Conservation (phyloP, 2,797 vertebrate species). For the Alauda arvensis region DNA sequence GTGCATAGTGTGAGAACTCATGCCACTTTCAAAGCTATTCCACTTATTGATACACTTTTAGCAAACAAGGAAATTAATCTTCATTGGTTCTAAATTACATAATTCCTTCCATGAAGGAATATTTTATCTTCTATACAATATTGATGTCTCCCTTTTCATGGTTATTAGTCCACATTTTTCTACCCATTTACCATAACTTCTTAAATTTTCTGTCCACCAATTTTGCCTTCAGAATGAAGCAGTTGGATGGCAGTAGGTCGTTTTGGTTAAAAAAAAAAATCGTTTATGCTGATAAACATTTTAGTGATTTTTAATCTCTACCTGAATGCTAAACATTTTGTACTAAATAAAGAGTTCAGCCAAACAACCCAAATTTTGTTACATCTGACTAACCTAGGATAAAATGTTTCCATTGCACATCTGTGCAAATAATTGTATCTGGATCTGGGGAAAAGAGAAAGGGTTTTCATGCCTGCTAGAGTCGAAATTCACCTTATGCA, state of each 20-base stretch:
- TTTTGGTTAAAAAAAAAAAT: background rate
- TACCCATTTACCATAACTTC: too few relatives aligned
- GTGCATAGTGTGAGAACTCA: background rate
- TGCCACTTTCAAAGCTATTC: background rate
- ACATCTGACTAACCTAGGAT: background rate
- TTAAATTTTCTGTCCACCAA: background rate
- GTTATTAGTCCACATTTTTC: background rate
- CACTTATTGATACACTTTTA: background rate
- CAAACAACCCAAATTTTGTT: background rate
- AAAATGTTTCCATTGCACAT: background rate
- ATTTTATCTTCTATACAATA: too few relatives aligned
- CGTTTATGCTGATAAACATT: rapidly evolving
- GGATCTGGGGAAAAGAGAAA: background rate
- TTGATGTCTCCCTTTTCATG: too few relatives aligned
- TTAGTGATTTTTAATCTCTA: background rate
- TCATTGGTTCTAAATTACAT: background rate
- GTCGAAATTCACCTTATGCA: background rate
- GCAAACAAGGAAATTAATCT: background rate
- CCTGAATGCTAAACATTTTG: too few relatives aligned
- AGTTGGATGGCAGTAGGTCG: too few relatives aligned
- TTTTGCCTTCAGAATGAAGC: background rate
- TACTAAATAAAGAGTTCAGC: too few relatives aligned
- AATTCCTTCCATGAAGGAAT: background rate
- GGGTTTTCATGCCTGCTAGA: background rate
- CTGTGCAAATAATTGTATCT: background rate